Evolutionary conservation across 92 coral and sea anemone species (phyloP).

Genomic region (Porites evermanni): DNA sequence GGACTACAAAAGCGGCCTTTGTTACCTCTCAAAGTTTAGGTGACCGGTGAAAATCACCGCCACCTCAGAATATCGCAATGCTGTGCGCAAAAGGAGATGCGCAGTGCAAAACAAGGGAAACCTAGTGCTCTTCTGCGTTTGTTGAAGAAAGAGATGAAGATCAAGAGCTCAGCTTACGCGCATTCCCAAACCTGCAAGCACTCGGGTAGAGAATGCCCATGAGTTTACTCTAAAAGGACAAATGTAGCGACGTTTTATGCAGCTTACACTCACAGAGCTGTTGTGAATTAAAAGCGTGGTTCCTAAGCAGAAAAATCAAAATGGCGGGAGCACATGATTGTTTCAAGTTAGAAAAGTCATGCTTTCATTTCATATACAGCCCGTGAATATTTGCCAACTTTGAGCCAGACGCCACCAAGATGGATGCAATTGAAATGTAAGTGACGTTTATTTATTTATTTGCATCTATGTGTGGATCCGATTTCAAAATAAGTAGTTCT

Average conservation of each 20-base stretch:
- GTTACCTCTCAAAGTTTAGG: too few relatives aligned
- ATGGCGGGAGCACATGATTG: slow-evolving; percentile 47
- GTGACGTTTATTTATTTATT: background rate
- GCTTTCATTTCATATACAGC: background rate
- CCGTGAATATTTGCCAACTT: background rate
- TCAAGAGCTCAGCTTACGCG: too few relatives aligned
- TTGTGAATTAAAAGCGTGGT: slow-evolving; percentile 6
- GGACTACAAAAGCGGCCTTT: too few relatives aligned
- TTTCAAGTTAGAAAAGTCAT: background rate
- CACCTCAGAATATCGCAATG: too few relatives aligned
- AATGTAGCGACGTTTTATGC: background rate
- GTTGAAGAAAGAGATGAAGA: too few relatives aligned
- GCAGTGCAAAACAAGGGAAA: too few relatives aligned
- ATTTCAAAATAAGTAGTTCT: background rate
- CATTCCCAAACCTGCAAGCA: too few relatives aligned
- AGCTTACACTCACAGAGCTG: background rate
- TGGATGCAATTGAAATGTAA: slow-evolving; percentile 44
- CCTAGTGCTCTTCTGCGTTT: too few relatives aligned
- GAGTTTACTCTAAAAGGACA: too few relatives aligned
- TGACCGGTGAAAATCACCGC: too few relatives aligned
- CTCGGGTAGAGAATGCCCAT: too few relatives aligned
- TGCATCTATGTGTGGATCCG: background rate
- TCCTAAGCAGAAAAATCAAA: slow-evolving; percentile 25
- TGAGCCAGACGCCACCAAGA: background rate
- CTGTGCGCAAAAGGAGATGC: too few relatives aligned